Base-by-base conservation (phyloP, 2,888 invertebrate genomes). In the Tigriopus californicus region DNA sequence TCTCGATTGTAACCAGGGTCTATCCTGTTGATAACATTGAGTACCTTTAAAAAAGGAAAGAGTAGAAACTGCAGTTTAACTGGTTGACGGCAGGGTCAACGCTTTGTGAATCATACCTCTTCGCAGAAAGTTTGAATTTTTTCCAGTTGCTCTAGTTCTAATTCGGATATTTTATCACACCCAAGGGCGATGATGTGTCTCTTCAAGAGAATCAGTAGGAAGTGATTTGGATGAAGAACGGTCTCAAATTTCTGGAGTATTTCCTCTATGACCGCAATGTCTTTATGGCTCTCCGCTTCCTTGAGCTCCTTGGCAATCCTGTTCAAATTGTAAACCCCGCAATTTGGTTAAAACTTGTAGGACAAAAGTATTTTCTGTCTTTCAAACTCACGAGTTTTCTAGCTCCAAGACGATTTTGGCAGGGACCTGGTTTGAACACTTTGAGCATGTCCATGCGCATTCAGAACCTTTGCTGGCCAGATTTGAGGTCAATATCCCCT, bases 211-310 rank as follows among this genome's bases (percentile, higher is more conserved):
- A 55, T 4, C 40, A 55, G 15, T 1, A 55, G n/a, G 41, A 41
- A 55, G 40, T 55, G 55, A n/a, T 18, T 55, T 8, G 55, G 12
- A 18, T 55, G 55, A 10, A 55, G 33, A 1, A 41, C 33, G 41
- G 41, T 4, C 8, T 33, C 4, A 33, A 33, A 33, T 33, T 33
- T 33, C 4, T 3, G 4, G 33, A 33, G 33, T 18, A 46, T 18
- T 46, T 46, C 18, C 46, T 46, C 46, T 4, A 44, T 44, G 46
- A 44, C 6, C 5, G 4, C 44, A 44, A 44, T 44, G 10, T 44
- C 44, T 49, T 49, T 20, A 8, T 49, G 20, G 49, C 22, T 11
- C 20, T 49, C 49, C 22, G 22, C 15, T 22, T 49, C 22, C 20
- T 49, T 22, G 11, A 49, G 15, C 5, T 15, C 49, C 11, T 18